Evolutionary conservation across 2,113 vertebrate species (phyloP), one percentile per base, ranked within the genome.

Genomic region (Chionomys nivalis): DNA sequence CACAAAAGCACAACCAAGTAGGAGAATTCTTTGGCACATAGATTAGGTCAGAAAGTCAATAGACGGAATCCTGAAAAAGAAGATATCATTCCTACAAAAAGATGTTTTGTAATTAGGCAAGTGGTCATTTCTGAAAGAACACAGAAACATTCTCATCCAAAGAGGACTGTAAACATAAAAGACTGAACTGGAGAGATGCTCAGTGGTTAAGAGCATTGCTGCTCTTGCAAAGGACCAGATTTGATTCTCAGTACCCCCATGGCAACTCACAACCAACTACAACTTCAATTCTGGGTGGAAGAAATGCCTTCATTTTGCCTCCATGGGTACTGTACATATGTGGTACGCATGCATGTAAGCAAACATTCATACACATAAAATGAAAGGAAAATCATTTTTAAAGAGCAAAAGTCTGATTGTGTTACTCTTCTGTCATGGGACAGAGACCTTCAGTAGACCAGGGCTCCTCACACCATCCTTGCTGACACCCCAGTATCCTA

Each of bases 11-110:
- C 9, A 94, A 26, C 3, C 82, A 82, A 68, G 33, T 16, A 33
- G n/a, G n/a, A 49, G 28, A 82, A 94, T 93, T 94, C 61, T 42
- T n/a, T 52, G 19, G 39, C 61, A 85, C 55, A 33, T 76, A 89
- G 89, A 70, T 44, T 44, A 61, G 23, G 14, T 81, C 58, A 21
- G 19, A 91, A 82, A 78, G 33, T 49, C 14, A 47, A 7, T 31
- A 83, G 55, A 52, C 39, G 49, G 66, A 90, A 61, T 13, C 58
- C 23, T 13, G 23, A 36, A 13, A 87, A 90, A 94, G 7, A 90
- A 94, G 7, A 42, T 31, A 49, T 49, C 28, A 70, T 61, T 55
- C 31, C 61, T 96, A 0, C 31, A 63, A 87, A 6, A 26, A 44
- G 61, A 92, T 49, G 1, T 3, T 52, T n/a, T 52, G 28, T 68